Conservation (phyloP, 2,113 vertebrate genomes). For the Lichenostomus cassidix region DNA sequence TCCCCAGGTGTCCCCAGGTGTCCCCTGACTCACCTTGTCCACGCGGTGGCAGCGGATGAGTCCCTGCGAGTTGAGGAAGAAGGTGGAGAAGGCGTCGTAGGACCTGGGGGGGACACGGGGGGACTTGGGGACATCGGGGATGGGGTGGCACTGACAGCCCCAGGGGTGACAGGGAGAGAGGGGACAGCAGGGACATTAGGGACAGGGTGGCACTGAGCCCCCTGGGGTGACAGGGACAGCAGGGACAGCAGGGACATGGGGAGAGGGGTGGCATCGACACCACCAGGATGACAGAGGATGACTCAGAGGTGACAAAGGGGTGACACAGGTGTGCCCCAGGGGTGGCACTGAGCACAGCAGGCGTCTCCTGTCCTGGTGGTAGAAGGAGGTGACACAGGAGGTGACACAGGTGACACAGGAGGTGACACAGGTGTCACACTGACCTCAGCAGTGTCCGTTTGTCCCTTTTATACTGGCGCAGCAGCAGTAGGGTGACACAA, state of each 20-base stretch:
- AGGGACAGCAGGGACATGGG: too few relatives aligned
- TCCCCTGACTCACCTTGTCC: constrained; percentile 78
- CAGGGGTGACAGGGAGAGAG: neutral
- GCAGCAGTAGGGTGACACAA: too few relatives aligned
- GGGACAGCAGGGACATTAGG: too few relatives aligned
- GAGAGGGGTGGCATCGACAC: too few relatives aligned
- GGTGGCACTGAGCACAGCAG: too few relatives aligned
- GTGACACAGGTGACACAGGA: neutral
- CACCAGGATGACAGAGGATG: neutral
- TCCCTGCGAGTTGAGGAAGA: constrained; percentile 84
- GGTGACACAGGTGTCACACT: neutral
- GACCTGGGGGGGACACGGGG: constrained; percentile 64
- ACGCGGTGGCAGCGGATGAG: constrained; percentile 86
- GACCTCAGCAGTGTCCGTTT: too few relatives aligned
- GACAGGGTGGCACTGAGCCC: too few relatives aligned
- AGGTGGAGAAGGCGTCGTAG: constrained; percentile 89
- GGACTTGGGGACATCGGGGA: neutral
- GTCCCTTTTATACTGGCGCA: too few relatives aligned
- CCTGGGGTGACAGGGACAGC: too few relatives aligned
- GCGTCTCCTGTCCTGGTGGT: too few relatives aligned
- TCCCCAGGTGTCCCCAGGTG: too few relatives aligned
- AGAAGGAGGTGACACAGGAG: neutral
- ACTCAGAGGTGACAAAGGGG: neutral
- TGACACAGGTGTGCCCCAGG: neutral
- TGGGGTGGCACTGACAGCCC: neutral